Evolutionary conservation across 2,797 vertebrate species (phyloP).

Genomic region (Sebastes itinus): DNA sequence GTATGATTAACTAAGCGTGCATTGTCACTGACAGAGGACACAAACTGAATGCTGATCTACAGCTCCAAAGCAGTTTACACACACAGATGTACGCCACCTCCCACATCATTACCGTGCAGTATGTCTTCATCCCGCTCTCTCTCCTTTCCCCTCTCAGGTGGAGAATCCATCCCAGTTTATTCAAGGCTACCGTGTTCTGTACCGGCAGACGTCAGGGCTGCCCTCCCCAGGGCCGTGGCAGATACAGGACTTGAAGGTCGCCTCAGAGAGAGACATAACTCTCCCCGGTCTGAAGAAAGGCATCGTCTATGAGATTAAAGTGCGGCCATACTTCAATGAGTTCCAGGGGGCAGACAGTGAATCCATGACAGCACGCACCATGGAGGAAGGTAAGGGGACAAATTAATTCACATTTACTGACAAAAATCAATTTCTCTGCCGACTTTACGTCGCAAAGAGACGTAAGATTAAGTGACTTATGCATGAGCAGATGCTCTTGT

Average conservation of each 20-base stretch:
- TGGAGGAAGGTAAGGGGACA: conserved; percentile 89
- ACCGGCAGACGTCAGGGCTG: conserved; percentile 90
- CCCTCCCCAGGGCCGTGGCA: conserved; percentile 89
- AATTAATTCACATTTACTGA: conserved; percentile 19
- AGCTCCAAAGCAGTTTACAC: conserved; percentile 23
- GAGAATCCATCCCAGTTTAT: conserved; percentile 96
- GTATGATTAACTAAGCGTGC: conserved; percentile 42
- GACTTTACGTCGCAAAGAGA: conserved; percentile 19
- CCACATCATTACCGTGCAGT: conserved; percentile 17
- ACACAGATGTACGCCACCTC: conserved; percentile 37
- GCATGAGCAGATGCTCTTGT: conserved; percentile 42
- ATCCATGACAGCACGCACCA: conserved; percentile 92
- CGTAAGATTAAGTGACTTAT: conserved; percentile 26
- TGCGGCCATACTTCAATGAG: conserved; percentile 95
- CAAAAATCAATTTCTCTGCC: conserved; percentile 9
- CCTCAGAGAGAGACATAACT: conserved; percentile 89
- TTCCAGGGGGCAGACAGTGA: conserved; percentile 97
- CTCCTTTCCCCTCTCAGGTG: conserved; percentile 79
- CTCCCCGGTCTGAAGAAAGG: conserved; percentile 91
- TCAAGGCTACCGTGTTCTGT: conserved; percentile 94
- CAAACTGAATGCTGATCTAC: conserved; percentile 34
- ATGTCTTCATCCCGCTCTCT: conserved; percentile 21
- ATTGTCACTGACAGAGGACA: conserved; percentile 17
- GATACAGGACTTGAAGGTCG: conserved; percentile 90
- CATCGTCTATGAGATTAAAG: conserved; percentile 95